Evolutionary conservation across 2,888 invertebrate species (phyloP).

Genomic region (Julus scanicus): DNA sequence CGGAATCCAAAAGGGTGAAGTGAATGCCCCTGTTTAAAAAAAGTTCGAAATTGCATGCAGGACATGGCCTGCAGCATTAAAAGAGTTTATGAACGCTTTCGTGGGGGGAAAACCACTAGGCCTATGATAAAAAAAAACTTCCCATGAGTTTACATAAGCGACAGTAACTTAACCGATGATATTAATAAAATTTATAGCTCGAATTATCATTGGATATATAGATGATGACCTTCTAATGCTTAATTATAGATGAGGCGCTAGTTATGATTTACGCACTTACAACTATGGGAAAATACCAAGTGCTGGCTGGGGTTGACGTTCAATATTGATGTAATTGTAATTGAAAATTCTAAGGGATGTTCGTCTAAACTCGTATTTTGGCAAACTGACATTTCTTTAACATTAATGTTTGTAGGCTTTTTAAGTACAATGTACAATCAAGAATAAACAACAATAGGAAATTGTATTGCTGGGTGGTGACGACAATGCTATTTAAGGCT

Average conservation of each 20-base stretch:
- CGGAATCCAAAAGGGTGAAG: constrained; percentile 22
- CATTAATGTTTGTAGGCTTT: neutral
- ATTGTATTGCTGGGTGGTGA: neutral
- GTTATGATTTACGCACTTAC: constrained; percentile 35
- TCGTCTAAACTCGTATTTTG: neutral
- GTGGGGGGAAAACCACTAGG: neutral
- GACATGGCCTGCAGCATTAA: constrained; percentile 36
- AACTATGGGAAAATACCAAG: neutral
- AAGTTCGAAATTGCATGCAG: neutral
- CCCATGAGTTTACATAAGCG: neutral
- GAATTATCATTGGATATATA: constrained; percentile 22
- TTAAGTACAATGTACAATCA: neutral
- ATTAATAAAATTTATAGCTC: constrained; percentile 14
- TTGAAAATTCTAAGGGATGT: neutral
- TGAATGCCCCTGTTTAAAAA: constrained; percentile 31
- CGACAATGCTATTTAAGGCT: neutral
- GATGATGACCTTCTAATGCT: constrained; percentile 8
- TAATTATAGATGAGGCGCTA: constrained; percentile 1
- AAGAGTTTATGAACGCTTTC: constrained; percentile 16
- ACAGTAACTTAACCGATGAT: neutral
- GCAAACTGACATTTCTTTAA: neutral
- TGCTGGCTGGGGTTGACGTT: neutral
- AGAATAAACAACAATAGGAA: neutral
- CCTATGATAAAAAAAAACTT: neutral
- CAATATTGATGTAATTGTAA: neutral